phyloP scores from a whole-genome alignment of 1,140 invertebrate species.

The Chrysoperla carnea region DNA sequence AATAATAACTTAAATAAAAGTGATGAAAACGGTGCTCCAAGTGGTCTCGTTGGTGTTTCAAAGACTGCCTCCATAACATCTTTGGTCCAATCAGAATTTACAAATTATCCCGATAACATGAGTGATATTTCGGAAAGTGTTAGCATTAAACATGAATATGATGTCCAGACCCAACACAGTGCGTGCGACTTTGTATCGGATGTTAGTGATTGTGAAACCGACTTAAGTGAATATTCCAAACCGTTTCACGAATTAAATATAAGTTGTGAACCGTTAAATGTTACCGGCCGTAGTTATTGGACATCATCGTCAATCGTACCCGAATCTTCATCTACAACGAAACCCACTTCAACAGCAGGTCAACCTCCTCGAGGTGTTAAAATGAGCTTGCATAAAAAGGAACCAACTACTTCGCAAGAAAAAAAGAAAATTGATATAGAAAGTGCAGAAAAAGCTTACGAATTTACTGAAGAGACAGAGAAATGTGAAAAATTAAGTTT shows the following conservation, averaged over 20 bases:
- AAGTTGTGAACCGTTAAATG: conserved; percentile 22
- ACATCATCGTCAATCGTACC: neutral
- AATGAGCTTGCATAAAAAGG: neutral
- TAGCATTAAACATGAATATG: conserved; percentile 10
- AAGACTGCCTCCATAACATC: neutral
- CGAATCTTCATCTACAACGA: neutral
- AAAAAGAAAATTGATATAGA: conserved; percentile 30
- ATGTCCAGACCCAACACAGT: conserved; percentile 14
- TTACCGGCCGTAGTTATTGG: conserved; percentile 11
- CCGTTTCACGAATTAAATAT: conserved; percentile 25
- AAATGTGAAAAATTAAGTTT: conserved; percentile 67
- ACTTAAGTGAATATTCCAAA: conserved; percentile 19
- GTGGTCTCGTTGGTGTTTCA: too few species aligned
- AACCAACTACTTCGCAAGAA: conserved; percentile 8
- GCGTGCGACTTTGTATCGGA: conserved; percentile 21
- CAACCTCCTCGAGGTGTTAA: too few species aligned
- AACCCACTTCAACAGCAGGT: conserved; percentile 1
- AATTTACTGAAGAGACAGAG: conserved; percentile 67
- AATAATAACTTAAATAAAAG: too few species aligned
- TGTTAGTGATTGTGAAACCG: conserved; percentile 22
- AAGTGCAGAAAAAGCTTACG: conserved; percentile 59
- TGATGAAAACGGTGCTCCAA: too few species aligned
- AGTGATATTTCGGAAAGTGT: conserved; percentile 19
- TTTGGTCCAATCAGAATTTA: neutral
- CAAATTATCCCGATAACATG: conserved; percentile 9